These are phyloP conservation scores for Venustoraphidia nigricollis DNA, from an alignment of 2,888 invertebrate genomes.

Conservation along the genomic window DNA sequence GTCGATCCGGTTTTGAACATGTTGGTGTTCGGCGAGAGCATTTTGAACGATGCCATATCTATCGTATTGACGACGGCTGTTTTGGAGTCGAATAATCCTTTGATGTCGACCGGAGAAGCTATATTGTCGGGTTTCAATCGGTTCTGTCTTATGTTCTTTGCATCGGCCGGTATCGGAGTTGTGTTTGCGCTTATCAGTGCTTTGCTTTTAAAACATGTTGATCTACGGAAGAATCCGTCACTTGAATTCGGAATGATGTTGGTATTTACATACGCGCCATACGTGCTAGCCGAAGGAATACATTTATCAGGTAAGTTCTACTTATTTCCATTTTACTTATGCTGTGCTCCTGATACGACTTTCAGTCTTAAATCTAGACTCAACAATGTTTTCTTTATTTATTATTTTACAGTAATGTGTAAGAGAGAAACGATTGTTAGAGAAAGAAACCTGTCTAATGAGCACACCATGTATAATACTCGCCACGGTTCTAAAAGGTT, in stretches of 20 bases:
- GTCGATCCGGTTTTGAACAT: slow-evolving; percentile 97
- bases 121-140: slow-evolving; percentile 75
- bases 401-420: too few species aligned
- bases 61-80: slow-evolving; percentile 92
- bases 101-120: slow-evolving; percentile 63
- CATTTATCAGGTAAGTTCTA: slow-evolving; percentile 63
- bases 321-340: slow-evolving; percentile 3
- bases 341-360: too few species aligned
- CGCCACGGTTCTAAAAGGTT: too few species aligned
- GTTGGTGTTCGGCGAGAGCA: slow-evolving; percentile 95
- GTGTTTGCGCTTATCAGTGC: slow-evolving; percentile 89
- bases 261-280: slow-evolving; percentile 96
- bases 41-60: slow-evolving; percentile 95
- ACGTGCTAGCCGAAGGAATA: slow-evolving; percentile 93
- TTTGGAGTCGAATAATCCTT: slow-evolving; percentile 50
- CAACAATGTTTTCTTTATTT: too few species aligned
- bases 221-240: slow-evolving; percentile 92
- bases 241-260: slow-evolving; percentile 97
- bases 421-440: too few species aligned
- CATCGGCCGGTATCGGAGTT: slow-evolving; percentile 93
- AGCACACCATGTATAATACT: too few species aligned
- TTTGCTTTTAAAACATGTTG: slow-evolving; percentile 83
- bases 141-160: slow-evolving; percentile 96
- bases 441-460: too few species aligned
- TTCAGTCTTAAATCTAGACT: too few species aligned